Base-by-base conservation (phyloP, 2,113 vertebrate genomes). In the Maccullochella peelii region DNA sequence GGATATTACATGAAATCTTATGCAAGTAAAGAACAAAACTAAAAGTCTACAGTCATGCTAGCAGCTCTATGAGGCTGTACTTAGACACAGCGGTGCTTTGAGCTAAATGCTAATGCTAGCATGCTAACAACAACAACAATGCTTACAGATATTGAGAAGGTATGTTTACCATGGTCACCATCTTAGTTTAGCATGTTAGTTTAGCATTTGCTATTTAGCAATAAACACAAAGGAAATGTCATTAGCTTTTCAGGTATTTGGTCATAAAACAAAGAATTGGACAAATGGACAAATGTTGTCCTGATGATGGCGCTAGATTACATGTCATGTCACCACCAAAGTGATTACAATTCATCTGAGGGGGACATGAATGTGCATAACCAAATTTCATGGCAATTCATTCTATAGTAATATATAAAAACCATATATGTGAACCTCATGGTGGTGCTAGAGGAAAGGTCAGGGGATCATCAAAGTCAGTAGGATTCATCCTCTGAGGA, bases 1-100 rank as follows among this genome's bases (percentile, higher is more conserved):
- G 68, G 76, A 80, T 71, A 44, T 73, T 71, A 25, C 18, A 18
- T 80, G 66, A 71, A 58, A 38, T 82, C 44, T 59, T 55, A 62
- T 79, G 18, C 61, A 65, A 54, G 66, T 59, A 62, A 12, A 55
- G 8, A 63, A 72, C 58, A 74, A 54, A 55, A 44, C 20, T 62
- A 0, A 61, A 4, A 30, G 27, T 63, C 54, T 85, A 30, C 10
- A 63, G 23, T 8, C 55, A 62, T 33, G 42, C 58, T 36, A 72
- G 40, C 30, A 62, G 16, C 40, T 83, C 52, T 82, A 30, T 44
- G 75, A 74, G 27, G 67, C 58, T 77, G 49, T 18, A 67, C 23
- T 63, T 4, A 33, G 27, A 12, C 52, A 38, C 63, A 30, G n/a
- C n/a, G n/a, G n/a, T n/a, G n/a, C n/a, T n/a, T n/a, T 47, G 30